Conservation (phyloP, 2,113 vertebrate genomes). For the Callorhinus ursinus region DNA sequence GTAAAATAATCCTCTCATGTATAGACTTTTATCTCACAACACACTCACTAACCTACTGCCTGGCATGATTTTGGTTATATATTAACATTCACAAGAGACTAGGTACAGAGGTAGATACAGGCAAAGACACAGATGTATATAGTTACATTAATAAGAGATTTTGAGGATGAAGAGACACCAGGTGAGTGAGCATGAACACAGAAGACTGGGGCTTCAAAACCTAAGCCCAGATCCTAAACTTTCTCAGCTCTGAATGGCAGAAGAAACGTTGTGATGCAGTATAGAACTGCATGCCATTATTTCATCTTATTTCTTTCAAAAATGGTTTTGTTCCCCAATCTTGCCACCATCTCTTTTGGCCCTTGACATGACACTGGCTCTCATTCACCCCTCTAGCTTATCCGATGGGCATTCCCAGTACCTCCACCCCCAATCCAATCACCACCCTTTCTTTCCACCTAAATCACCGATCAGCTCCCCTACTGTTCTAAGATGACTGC, state of each 20-base stretch:
- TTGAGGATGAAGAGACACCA: not conserved
- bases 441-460: not conserved
- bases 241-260: not conserved
- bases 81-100: not conserved
- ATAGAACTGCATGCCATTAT: not conserved
- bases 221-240: not conserved
- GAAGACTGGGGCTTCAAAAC: not conserved
- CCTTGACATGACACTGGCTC: not conserved
- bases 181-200: accelerated
- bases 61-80: not conserved
- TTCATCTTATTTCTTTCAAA: not conserved
- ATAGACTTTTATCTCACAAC: not conserved
- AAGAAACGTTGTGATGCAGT: not conserved
- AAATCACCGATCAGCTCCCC: accelerated
- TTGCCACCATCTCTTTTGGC: not conserved
- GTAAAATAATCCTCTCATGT: not conserved
- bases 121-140: not conserved
- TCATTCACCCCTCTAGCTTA: not conserved
- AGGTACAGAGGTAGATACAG: not conserved
- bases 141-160: not conserved
- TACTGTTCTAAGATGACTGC: too few species aligned
- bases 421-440: not conserved
- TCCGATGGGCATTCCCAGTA: not conserved
- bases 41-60: not conserved
- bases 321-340: not conserved